Evolutionary conservation across 2,888 invertebrate species (phyloP), one percentile per base, ranked within the genome.

Genomic region (Nymphalis polychloros): DNA sequence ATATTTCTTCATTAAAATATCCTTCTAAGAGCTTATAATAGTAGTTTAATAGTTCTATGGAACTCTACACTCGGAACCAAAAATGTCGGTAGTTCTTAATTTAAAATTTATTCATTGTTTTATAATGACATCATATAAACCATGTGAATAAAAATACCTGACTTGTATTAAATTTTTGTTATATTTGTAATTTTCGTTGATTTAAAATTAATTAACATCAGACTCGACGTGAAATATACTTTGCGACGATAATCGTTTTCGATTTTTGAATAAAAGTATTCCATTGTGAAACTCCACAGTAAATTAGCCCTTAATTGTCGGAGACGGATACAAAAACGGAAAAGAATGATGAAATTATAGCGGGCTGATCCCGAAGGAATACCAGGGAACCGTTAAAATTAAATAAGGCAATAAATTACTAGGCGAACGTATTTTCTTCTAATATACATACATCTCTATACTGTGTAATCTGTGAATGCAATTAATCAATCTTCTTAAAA

Each of bases 281-380:
- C 17, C 27, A 53, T 53, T 53, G 7, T 27, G 27, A 53, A 63
- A 19, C 23, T 47, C n/a, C 23, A 47, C 46, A 20, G 13, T 8
- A 17, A 53, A 52, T 63, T 55, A 52, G 46, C 27, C 27, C 53
- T 27, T 63, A 52, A 64, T 59, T 57, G 57, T 57, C 10, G 19
- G 27, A 48, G 31, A 64, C 47, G 35, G 48, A 48, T 20, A 20
- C 41, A 41, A 41, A 31, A 17, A 20, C 55, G 55, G 16, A 57
- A 55, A 23, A 47, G 47, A 27, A 41, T 57, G 57, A 64, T 55
- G 31, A 57, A 64, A 57, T 64, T 57, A 64, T 57, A 35, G 31
- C 47, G 35, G 48, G 31, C 19, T 48, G n/a, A 19, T 27, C 20
- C 17, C 63, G 27, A 27, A 13, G 48, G 31, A 53, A 35, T 27